Percentiles rank a stretch among this genome's conserved stretches.
These are phyloP conservation scores for Euura lappo DNA, from an alignment of 1,140 invertebrate genomes.

Conservation along the genomic window DNA sequence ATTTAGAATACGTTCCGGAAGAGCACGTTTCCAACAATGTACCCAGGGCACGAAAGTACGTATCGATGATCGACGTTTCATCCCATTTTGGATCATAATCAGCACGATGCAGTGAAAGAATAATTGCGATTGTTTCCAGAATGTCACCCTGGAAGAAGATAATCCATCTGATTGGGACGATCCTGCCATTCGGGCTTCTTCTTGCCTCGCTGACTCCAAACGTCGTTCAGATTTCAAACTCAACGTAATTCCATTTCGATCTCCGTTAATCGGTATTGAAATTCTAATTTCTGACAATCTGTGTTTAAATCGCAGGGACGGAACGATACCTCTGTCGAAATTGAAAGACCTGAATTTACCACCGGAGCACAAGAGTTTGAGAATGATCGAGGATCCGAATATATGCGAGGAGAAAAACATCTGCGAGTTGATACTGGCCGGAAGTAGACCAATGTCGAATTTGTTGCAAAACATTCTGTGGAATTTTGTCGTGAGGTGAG, in stretches of 20 bases:
- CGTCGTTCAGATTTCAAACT: conserved; percentile 41
- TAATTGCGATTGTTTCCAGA: conserved; percentile 28
- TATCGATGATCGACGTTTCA: neutral
- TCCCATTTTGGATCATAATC: neutral
- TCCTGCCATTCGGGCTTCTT: conserved; percentile 54
- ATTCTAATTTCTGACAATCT: no score
- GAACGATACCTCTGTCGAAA: conserved; percentile 48
- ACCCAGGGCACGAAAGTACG: conserved; percentile 1
- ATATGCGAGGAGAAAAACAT: conserved; percentile 48
- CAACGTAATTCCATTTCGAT: conserved; percentile 39
- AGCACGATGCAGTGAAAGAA: neutral
- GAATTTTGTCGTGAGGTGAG: conserved; percentile 48
- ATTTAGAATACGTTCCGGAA: conserved; percentile 23
- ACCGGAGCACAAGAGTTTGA: conserved; percentile 42
- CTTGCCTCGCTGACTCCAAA: conserved; percentile 52
- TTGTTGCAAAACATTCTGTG: conserved; percentile 45
- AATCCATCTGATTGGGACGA: conserved; percentile 49
- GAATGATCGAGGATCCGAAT: conserved; percentile 18
- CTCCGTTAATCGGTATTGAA: no score
- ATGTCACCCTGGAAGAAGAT: conserved; percentile 53
- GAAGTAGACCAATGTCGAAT: conserved; percentile 35
- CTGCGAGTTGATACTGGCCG: conserved; percentile 46
- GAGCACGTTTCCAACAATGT: conserved; percentile 14
- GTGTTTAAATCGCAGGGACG: conserved; percentile 31
- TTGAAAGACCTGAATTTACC: conserved; percentile 44